Conservation (phyloP, 2,113 vertebrate genomes). For the Dipodomys merriami region DNA sequence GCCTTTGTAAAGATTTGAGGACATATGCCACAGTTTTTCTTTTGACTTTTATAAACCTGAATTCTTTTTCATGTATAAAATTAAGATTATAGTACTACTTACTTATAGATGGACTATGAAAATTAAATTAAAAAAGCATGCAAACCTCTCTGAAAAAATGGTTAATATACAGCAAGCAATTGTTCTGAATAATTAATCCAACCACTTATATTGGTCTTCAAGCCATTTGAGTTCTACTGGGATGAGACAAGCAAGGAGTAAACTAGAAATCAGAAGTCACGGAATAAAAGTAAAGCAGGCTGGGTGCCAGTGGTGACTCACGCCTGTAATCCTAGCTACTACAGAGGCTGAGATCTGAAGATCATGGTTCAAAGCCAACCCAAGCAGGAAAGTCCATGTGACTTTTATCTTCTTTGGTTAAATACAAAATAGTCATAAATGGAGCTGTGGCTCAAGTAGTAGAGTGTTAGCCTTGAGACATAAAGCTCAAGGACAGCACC, state of each 20-base stretch:
- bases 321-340: no score
- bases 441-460: no score
- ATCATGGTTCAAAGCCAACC: no score
- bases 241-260: background rate
- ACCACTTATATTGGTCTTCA: no score
- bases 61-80: constrained; percentile 16
- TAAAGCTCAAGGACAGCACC: no score
- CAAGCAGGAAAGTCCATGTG: no score
- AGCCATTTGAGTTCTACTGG: background rate
- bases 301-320: no score
- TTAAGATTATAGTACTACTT: background rate
- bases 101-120: background rate
- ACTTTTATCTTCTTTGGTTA: no score
- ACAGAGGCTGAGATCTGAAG: no score
- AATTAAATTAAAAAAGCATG: background rate
- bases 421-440: no score
- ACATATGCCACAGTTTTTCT: background rate
- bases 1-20: background rate
- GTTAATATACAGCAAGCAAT: background rate
- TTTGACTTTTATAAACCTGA: background rate
- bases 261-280: background rate
- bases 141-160: background rate
- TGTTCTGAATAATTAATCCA: background rate
- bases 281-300: background rate
- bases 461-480: no score